Percentiles rank a stretch among this genome's conserved stretches.
Conservation (phyloP, 2,797 vertebrate genomes). For the Chiroxiphia lanceolata region DNA sequence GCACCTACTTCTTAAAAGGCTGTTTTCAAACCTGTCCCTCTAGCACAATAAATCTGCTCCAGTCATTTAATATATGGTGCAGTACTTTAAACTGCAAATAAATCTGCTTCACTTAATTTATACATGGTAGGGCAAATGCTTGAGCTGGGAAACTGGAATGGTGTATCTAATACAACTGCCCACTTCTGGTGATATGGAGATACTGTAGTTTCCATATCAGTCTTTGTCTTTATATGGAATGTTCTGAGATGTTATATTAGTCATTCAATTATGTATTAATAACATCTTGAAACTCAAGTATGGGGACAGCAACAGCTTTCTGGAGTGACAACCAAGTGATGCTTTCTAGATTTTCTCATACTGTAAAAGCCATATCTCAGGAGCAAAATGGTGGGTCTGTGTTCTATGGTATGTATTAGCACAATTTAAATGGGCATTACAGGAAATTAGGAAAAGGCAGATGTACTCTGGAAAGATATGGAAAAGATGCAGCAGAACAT, state of each 20-base stretch:
- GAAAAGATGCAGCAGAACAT: neutral
- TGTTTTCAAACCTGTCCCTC: neutral
- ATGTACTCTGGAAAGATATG: neutral
- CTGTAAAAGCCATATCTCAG: neutral
- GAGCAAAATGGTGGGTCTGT: neutral
- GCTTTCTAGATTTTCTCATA: neutral
- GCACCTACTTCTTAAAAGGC: neutral
- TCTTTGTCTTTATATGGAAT: neutral
- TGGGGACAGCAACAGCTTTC: neutral
- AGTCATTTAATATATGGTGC: neutral
- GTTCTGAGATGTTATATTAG: neutral
- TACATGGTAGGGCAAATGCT: neutral
- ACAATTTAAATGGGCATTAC: neutral
- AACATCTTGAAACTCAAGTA: neutral
- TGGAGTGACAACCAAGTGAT: neutral
- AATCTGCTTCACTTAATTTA: neutral
- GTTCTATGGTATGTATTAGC: neutral
- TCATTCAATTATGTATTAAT: neutral
- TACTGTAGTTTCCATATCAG: neutral
- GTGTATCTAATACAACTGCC: neutral
- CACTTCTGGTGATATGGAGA: neutral
- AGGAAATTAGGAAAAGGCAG: neutral
- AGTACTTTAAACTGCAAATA: neutral
- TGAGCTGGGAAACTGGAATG: neutral
- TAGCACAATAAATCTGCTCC: slow-evolving; percentile 4